Evolutionary conservation across 1,140 invertebrate genomes (phyloP).

Genomic region (Drepana arcuata): DNA sequence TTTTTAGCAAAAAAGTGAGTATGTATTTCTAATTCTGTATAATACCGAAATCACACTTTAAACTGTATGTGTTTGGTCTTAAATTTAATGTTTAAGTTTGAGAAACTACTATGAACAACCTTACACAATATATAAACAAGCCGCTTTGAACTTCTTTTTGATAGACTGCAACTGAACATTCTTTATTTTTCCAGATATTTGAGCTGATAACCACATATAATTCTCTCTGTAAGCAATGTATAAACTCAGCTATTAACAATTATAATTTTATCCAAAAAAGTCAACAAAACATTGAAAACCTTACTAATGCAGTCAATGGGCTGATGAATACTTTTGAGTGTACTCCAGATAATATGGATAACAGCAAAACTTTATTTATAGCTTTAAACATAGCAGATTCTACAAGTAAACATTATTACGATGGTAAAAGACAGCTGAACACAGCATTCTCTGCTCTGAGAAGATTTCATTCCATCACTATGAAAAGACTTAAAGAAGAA

Average conservation of each 20-base stretch:
- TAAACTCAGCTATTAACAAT: constrained; percentile 23
- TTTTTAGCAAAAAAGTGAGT: constrained; percentile 31
- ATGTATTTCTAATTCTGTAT: neutral
- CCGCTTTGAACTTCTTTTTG: no score
- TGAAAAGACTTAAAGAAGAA: constrained; percentile 7
- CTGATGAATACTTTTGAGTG: constrained; percentile 24
- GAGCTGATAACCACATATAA: constrained; percentile 25
- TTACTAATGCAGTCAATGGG: constrained; percentile 20
- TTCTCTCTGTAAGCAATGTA: constrained; percentile 33
- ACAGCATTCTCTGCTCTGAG: constrained; percentile 25
- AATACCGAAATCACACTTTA: neutral
- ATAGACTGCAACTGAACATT: no score
- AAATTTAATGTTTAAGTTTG: no score
- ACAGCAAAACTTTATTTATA: constrained; percentile 31
- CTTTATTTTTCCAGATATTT: constrained; percentile 28
- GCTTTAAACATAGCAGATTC: constrained; percentile 28
- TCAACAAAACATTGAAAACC: constrained; percentile 22
- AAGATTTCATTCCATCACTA: constrained; percentile 19
- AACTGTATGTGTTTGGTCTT: neutral
- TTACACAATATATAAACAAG: no score
- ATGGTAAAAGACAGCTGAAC: constrained; percentile 16
- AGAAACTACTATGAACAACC: no score
- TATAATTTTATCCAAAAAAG: constrained; percentile 33
- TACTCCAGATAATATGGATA: constrained; percentile 9
- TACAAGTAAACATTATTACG: constrained; percentile 31